Base-by-base conservation (phyloP, 2,797 vertebrate genomes). In the Heliangelus exortis region DNA sequence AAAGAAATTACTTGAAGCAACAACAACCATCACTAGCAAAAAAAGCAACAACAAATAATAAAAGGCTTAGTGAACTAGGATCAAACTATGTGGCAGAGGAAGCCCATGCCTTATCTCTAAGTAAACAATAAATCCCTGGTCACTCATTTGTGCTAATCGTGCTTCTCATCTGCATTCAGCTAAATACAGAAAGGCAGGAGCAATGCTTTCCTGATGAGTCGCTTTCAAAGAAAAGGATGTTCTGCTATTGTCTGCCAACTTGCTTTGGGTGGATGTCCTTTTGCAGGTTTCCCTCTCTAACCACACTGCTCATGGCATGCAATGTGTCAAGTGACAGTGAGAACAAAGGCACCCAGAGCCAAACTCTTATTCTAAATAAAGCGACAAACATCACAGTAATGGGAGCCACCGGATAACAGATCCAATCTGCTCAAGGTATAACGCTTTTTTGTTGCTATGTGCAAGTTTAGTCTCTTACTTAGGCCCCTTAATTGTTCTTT, bases 101-200 rank as follows among this genome's bases (percentile, higher is more conserved):
- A 97, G 95, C 96, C 95, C 89, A 83, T 92, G 80, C 83, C 97
- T 98, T 98, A 98, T 98, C 98, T 98, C 96, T 94, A 93, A 87
- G 85, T 96, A 98, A 98, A 98, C 97, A 97, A 96, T 95, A 98
- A 98, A 98, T 98, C 98, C 98, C 98, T 94, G 89, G 96, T 82
- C 94, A 92, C 97, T 98, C 97, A 97, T 98, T 97, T 97, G 93
- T 80, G 96, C 97, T 98, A 98, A 98, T 98, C 97, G 97, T 84
- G 89, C 92, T 96, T 97, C 97, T 98, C 96, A 97, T 98, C 97
- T 98, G 97, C 97, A 98, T 97, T 97, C 96, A 96, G 96, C 95
- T 96, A 96, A 97, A 97, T 91, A 96, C 92, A 96, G 96, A 94
- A 93, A 98, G 88, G 94, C 93, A 90, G 76, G 87, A 84, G 65